Percentiles rank a stretch among this genome's conserved stretches.
phyloP scores from a whole-genome alignment of 92 coral and sea anemone species.

The Palythoa caribaeorum region DNA sequence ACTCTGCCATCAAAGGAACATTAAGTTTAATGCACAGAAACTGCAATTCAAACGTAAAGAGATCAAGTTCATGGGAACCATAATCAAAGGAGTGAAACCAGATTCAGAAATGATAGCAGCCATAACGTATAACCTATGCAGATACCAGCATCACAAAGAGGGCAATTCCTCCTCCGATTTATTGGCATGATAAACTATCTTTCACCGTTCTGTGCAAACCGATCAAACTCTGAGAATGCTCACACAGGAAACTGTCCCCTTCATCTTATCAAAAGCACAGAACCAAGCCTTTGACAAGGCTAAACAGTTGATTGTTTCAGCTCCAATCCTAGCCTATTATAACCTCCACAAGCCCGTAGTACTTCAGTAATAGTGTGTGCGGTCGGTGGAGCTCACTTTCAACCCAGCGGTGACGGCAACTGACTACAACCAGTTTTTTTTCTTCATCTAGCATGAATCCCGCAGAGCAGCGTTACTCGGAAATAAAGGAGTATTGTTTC shows the following conservation, averaged over 20 bases:
- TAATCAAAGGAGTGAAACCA: constrained; percentile 5
- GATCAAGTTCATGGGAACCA: constrained; percentile 67
- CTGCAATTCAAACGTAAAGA: constrained; percentile 49
- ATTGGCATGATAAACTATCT: too few relatives aligned
- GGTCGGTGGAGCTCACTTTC: constrained; percentile 59
- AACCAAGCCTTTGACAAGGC: constrained; percentile 55
- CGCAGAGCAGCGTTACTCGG: constrained; percentile 24
- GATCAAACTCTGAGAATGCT: constrained; percentile 13
- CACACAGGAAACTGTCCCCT: constrained; percentile 10
- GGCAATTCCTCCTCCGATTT: too few relatives aligned
- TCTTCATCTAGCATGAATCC: constrained; percentile 49
- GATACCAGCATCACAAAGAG: not conserved
- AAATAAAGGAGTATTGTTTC: too few relatives aligned
- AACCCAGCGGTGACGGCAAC: constrained; percentile 37
- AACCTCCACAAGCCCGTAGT: constrained; percentile 30
- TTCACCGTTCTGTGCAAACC: too few relatives aligned
- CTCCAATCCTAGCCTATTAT: constrained; percentile 43
- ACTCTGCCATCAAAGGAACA: not conserved
- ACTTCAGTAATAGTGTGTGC: constrained; percentile 42
- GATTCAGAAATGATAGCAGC: too few relatives aligned
- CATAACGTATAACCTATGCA: not conserved
- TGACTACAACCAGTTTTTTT: constrained; percentile 49
- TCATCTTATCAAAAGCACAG: constrained; percentile 61
- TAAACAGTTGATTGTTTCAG: not conserved
- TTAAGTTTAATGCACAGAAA: too few relatives aligned